Conservation (phyloP, 2,888 invertebrate species). For the Gari tellinella region DNA sequence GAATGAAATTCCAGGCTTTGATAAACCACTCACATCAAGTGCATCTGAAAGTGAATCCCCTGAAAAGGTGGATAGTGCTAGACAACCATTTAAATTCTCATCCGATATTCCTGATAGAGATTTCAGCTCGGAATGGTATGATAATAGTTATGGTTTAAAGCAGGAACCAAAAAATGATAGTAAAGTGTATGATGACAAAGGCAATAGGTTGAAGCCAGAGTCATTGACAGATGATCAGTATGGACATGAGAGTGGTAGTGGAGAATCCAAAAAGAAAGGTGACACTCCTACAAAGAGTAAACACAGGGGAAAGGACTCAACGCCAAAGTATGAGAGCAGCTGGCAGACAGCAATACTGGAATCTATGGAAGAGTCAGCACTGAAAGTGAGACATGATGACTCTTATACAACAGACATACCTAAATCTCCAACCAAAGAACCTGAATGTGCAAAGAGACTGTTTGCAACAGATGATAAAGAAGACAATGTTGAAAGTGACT, state of each 20-base stretch:
- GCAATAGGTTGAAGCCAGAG: background rate
- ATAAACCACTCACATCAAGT: background rate
- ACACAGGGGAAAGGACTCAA: slow-evolving; percentile 12
- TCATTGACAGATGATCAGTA: background rate
- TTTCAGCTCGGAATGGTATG: slow-evolving; percentile 13
- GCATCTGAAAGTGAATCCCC: too few relatives aligned
- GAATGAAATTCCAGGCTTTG: slow-evolving; percentile 7
- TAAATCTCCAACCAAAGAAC: too few relatives aligned
- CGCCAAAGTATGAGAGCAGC: slow-evolving; percentile 28
- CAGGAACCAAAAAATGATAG: background rate
- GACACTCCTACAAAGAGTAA: slow-evolving; percentile 30
- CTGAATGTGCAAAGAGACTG: too few relatives aligned
- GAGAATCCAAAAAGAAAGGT: slow-evolving; percentile 3
- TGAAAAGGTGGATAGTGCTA: background rate
- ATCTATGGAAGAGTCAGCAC: slow-evolving; percentile 49
- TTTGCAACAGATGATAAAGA: too few relatives aligned
- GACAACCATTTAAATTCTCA: slow-evolving; percentile 23
- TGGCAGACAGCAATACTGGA: slow-evolving; percentile 52
- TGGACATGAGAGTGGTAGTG: background rate
- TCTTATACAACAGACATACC: background rate
- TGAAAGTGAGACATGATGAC: slow-evolving; percentile 43
- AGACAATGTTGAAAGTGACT: too few relatives aligned
- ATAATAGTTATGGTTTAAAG: background rate
- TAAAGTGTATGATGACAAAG: slow-evolving; percentile 1
- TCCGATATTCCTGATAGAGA: slow-evolving; percentile 23